These are phyloP conservation scores for Hemistola chrysoprasaria DNA, from an alignment of 2,888 invertebrate genomes.

Conservation along the genomic window DNA sequence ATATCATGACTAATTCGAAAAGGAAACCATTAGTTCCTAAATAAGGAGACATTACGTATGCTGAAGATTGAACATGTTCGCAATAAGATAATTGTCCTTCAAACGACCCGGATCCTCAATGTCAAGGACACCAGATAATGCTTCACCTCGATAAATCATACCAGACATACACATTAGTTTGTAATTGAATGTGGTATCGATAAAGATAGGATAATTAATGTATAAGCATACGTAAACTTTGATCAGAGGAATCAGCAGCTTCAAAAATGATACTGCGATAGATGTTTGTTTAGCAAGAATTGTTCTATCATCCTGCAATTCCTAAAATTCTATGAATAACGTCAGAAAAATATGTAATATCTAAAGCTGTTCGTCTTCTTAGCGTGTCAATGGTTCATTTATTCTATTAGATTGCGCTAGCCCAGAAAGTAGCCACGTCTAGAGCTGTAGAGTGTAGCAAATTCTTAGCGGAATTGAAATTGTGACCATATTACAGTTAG, in stretches of 20 bases:
- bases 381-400: too few relatives aligned
- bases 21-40: neutral
- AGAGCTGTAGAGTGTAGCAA: too few relatives aligned
- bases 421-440: too few relatives aligned
- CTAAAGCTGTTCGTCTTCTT: too few relatives aligned
- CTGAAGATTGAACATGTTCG: neutral
- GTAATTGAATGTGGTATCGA: constrained; percentile 15
- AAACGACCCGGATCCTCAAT: constrained; percentile 26
- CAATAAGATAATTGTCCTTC: constrained; percentile 18
- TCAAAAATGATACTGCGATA: constrained; percentile 34
- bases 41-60: constrained; percentile 1
- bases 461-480: too few relatives aligned
- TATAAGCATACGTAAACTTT: constrained; percentile 29
- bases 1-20: too few relatives aligned
- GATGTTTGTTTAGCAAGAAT: too few relatives aligned
- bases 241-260: constrained; percentile 35
- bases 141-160: constrained; percentile 14
- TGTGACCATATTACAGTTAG: too few relatives aligned
- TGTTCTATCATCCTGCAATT: too few relatives aligned
- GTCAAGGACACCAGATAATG: constrained; percentile 27
- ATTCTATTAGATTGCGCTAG: too few relatives aligned
- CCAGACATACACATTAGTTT: constrained; percentile 5
- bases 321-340: too few relatives aligned
- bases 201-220: constrained; percentile 18
- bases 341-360: too few relatives aligned